These are phyloP conservation scores for Indri indri DNA, from an alignment of 2,113 vertebrate genomes.

Conservation along the genomic window DNA sequence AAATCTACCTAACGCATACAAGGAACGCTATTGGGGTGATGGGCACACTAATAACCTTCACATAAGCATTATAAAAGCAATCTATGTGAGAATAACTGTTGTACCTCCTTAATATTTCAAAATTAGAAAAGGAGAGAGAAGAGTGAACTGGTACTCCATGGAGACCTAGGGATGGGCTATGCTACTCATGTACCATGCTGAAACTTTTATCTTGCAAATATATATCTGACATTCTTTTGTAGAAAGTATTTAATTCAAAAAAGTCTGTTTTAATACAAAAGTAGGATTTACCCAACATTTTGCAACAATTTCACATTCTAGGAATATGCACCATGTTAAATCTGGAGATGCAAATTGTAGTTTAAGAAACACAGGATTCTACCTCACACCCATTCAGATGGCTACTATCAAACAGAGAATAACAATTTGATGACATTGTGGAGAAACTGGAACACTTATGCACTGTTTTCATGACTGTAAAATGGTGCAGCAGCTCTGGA, in stretches of 20 bases:
- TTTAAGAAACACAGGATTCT: slow-evolving; percentile 16
- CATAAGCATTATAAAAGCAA: too few species aligned
- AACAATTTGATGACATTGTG: neutral
- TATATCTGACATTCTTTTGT: neutral
- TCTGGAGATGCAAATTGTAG: neutral
- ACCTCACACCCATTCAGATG: neutral
- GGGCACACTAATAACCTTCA: too few species aligned
- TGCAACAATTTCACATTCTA: neutral
- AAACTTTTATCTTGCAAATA: neutral
- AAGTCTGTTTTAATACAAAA: neutral
- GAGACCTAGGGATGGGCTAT: neutral
- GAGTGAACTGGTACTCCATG: neutral
- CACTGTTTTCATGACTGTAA: neutral
- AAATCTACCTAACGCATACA: too few species aligned
- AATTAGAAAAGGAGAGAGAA: neutral
- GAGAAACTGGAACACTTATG: neutral
- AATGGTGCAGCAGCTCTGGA: neutral
- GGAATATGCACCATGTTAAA: neutral
- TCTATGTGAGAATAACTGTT: too few species aligned
- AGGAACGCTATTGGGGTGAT: too few species aligned
- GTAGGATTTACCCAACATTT: neutral
- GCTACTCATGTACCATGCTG: neutral
- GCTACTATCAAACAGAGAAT: neutral
- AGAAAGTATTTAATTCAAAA: neutral
- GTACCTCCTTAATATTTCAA: too few species aligned